Base-by-base conservation (phyloP, 2,797 vertebrate genomes). In the Antennarius maculatus region DNA sequence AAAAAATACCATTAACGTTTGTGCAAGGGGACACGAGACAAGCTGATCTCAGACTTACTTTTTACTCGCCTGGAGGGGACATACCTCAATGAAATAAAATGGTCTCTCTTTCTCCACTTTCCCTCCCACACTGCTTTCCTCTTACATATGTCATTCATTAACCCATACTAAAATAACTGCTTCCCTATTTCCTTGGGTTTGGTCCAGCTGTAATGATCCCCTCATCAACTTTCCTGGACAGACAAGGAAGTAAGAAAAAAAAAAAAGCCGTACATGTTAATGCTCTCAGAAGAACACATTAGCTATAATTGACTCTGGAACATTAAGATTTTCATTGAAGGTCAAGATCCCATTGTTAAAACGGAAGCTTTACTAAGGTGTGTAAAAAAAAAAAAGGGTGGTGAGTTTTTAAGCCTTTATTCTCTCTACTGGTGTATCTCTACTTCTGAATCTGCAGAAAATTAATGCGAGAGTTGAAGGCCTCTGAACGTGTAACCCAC, bases 121-220 rank as follows among this genome's bases (percentile, higher is more conserved):
- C 65, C 55, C 53, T 71, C 48, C 71, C 27, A 5, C 34, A 16
- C 68, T 50, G 65, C 31, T 50, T 77, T 66, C 58, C 50, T 46
- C 18, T n/a, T 73, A 61, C 66, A 83, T 80, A 66, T 84, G 85
- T 89, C 84, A 90, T 80, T 88, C 81, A 88, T 90, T 89, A 90
- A 88, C 79, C 76, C 49, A 12, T 73, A 58, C 66, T 57, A 66
- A 65, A 84, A 84, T 79, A 90, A 87, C 76, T 76, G 79, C 56
- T 81, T 73, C 66, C 63, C 52, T 74, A 71, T 71, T 57, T 73
- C 75, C 60, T 57, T 52, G 46, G 73, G 77, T 56, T 52, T 48
- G 11, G 37, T 71, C 81, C 67, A 69, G 67, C 74, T 63, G 71
- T 82, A 86, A 86, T 70, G 67, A 83, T 76, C 71, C 65, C 31